Conservation (phyloP, 2,113 vertebrate genomes). For the Hyaena hyaena region DNA sequence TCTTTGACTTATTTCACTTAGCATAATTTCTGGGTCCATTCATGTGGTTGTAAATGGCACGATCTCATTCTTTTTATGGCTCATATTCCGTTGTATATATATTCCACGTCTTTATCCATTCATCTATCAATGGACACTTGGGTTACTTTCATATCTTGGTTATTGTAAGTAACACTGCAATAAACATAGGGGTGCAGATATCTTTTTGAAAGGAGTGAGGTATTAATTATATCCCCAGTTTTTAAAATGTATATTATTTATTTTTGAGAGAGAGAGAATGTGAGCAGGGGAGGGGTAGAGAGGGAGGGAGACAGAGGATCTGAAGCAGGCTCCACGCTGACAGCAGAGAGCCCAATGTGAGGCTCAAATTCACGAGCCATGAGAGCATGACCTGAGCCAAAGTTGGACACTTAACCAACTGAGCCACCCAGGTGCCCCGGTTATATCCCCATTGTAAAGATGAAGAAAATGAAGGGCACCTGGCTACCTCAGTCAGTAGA, state of each 20-base stretch:
- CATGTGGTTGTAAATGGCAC: background rate
- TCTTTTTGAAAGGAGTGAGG: background rate
- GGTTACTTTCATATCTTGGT: background rate
- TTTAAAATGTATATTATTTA: background rate
- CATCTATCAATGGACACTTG: background rate
- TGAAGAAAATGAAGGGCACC: background rate
- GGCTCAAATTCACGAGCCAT: too few relatives aligned
- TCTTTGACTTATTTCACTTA: background rate
- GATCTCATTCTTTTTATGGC: background rate
- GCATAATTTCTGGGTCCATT: background rate
- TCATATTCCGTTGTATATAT: background rate
- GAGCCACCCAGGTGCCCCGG: too few relatives aligned
- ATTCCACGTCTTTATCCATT: background rate
- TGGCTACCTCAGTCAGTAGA: too few relatives aligned
- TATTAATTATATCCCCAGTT: slow-evolving; percentile 28
- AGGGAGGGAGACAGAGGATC: too few relatives aligned
- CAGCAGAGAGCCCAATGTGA: too few relatives aligned
- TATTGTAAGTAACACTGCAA: background rate
- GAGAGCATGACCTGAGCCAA: too few relatives aligned
- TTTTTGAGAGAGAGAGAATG: too few relatives aligned
- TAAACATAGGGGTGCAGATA: background rate
- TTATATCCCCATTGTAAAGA: slow-evolving; percentile 10
- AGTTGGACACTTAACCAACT: too few relatives aligned
- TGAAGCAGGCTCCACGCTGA: too few relatives aligned
- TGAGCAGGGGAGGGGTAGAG: too few relatives aligned